A percentile compares a stretch with the other conserved stretches of the same genome.
Evolutionary conservation across 1,140 invertebrate genomes (phyloP).

Genomic region (Bombyx mori): ASM3026992v2 NC_085124.1:8837001-8837500

Average conservation of each 20-base stretch:
- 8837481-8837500: neutral
- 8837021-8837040: no score
- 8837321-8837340: slow-evolving; percentile 48
- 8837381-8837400: no score
- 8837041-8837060: no score
- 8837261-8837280: slow-evolving; percentile 48
- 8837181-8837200: slow-evolving; percentile 44
- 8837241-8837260: slow-evolving; percentile 54
- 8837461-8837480: neutral
- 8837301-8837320: slow-evolving; percentile 38
- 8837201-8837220: slow-evolving; percentile 55
- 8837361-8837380: slow-evolving; percentile 34
- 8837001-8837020: no score
- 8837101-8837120: slow-evolving; percentile 36
- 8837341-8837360: slow-evolving; percentile 31
- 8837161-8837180: slow-evolving; percentile 39
- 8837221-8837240: slow-evolving; percentile 44
- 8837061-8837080: slow-evolving; percentile 42
- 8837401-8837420: no score
- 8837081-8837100: slow-evolving; percentile 30
- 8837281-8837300: slow-evolving; percentile 38
- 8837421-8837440: no score
- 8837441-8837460: neutral
- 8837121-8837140: slow-evolving; percentile 36
- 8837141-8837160: slow-evolving; percentile 33